Conservation (phyloP, 2,797 vertebrate genomes). For the Galagoides demidoff region DNA sequence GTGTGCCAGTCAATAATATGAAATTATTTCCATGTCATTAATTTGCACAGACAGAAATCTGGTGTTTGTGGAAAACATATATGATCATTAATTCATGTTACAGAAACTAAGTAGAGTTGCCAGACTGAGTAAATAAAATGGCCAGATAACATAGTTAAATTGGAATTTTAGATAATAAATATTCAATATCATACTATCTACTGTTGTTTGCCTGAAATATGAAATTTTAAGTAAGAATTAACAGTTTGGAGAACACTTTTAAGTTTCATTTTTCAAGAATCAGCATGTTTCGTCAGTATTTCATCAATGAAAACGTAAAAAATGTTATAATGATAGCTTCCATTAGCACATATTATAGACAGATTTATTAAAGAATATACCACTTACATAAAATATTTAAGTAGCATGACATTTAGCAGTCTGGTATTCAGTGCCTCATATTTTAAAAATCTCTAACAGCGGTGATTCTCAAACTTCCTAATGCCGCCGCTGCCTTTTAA, state of each 20-base stretch:
- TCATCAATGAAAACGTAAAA: conserved; percentile 1
- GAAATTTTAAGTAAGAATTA: background rate
- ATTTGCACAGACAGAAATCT: background rate
- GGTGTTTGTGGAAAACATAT: background rate
- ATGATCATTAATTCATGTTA: background rate
- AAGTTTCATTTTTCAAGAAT: conserved; percentile 28
- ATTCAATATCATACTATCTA: background rate
- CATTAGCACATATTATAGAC: background rate
- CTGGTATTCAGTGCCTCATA: background rate
- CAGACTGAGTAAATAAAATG: background rate
- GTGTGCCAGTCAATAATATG: background rate
- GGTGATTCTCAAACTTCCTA: too few relatives aligned
- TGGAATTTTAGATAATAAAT: background rate
- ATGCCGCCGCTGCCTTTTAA: too few relatives aligned
- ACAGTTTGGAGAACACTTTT: background rate
- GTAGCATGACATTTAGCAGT: background rate
- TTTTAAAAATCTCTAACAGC: background rate
- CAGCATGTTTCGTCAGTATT: background rate
- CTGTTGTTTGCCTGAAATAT: background rate
- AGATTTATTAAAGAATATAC: background rate
- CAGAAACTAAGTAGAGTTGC: background rate
- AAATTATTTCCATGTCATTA: background rate
- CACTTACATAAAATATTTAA: background rate
- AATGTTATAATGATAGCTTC: background rate
- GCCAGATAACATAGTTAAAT: background rate